Conservation (phyloP, 2,797 vertebrate species). For the Hydrocynus forskahlii region DNA sequence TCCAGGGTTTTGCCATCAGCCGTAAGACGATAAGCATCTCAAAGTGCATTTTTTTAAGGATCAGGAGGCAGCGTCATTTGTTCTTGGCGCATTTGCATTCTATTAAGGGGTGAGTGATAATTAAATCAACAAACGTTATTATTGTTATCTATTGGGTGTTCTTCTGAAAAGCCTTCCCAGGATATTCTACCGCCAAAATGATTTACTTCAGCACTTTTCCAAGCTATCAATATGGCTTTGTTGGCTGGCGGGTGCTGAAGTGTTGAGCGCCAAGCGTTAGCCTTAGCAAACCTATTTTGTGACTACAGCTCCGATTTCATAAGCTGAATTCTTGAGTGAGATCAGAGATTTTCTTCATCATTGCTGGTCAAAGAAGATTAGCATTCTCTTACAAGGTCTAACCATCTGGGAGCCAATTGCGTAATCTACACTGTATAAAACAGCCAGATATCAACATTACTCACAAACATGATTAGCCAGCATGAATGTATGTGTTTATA, state of each 20-base stretch:
- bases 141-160: background rate
- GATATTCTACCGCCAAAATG: background rate
- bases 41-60: background rate
- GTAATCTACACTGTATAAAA: background rate
- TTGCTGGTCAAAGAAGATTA: background rate
- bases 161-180: background rate
- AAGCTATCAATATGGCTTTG: conserved; percentile 8
- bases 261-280: background rate
- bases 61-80: too few relatives aligned
- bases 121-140: background rate
- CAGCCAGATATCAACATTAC: background rate
- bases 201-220: background rate
- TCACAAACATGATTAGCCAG: too few relatives aligned
- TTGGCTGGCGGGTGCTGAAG: background rate
- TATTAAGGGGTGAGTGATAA: background rate
- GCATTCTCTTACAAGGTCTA: background rate
- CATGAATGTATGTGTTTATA: background rate
- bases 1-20: background rate
- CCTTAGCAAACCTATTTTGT: background rate
- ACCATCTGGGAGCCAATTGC: too few relatives aligned
- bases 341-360: background rate
- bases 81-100: background rate
- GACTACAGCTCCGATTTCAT: background rate
- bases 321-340: background rate
- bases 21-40: background rate